Base-by-base conservation (phyloP, 2,888 invertebrate genomes). In the Tetragonisca angustula region DNA sequence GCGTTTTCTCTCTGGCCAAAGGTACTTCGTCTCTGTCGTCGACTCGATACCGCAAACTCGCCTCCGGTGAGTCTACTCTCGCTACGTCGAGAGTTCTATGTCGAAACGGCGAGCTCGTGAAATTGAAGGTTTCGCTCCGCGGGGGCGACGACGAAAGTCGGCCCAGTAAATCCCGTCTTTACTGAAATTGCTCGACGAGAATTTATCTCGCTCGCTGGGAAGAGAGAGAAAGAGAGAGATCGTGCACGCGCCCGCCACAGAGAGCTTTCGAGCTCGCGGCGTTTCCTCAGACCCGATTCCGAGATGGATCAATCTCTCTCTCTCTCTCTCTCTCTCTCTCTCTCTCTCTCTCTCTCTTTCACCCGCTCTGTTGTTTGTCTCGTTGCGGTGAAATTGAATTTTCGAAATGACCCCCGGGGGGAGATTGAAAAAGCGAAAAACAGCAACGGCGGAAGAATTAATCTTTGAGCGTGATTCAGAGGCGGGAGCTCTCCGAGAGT, bases 131-230 rank as follows among this genome's bases (percentile, higher is more conserved):
- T 83, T 83, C 83, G 75, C 71, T 76, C 36, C 68, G 81, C 80
- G 84, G 87, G 84, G 83, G 87, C 85, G 87, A 87, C 84, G 86
- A 85, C 85, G 83, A 87, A 84, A 84, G 84, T 84, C 79, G 84
- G 75, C 61, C 84, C 76, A 70, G 83, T 81, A 87, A 83, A 85
- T 85, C 87, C 83, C 69, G 76, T 79, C 85, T 85, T 87, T 87
- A 83, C 83, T 73, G 85, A 87, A 87, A 87, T 87, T 84, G 82
- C 86, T 82, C 77, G 77, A 43, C 68, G 49, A 81, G 81, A 87
- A 87, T 85, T 87, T 85, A 87, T 82, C 82, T 74, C 80, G 32
- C 19, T 17, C 6, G 74, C 36, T 9, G 43, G 43, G 43, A 9
- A 43, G 9, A 43, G 9, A 43, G 43, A 43, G 9, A 43, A 2